phyloP scores from a whole-genome alignment of 2,888 invertebrate genomes.

The Xanthostigma xanthostigma region DNA sequence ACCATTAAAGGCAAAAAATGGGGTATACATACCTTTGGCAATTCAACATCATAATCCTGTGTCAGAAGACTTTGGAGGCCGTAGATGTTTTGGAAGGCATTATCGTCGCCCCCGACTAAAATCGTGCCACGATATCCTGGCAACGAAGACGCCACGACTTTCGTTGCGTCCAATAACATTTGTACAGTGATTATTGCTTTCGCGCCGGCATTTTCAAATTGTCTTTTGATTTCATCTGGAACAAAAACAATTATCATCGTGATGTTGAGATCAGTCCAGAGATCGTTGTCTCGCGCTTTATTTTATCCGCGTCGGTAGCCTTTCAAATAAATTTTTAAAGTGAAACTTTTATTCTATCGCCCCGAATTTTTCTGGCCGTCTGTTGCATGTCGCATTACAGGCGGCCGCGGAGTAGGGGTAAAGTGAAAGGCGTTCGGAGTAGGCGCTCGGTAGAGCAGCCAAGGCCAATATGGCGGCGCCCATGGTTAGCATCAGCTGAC shows the following conservation, averaged over 20 bases:
- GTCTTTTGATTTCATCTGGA: conserved; percentile 45
- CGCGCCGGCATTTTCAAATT: conserved; percentile 45
- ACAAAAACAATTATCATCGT: conserved; percentile 16
- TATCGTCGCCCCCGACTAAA: conserved; percentile 45
- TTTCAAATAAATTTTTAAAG: no score
- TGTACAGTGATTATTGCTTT: conserved; percentile 49
- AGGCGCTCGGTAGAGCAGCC: no score
- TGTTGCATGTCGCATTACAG: no score
- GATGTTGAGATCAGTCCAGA: no score
- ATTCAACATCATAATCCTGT: conserved; percentile 24
- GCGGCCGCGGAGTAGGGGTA: no score
- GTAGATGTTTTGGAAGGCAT: conserved; percentile 26
- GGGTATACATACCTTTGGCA: conserved; percentile 26
- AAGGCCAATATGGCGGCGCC: no score
- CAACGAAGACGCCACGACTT: conserved; percentile 36
- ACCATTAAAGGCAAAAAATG: background rate
- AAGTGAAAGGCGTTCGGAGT: no score
- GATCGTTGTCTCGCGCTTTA: no score
- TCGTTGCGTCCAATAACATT: conserved; percentile 41
- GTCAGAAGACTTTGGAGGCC: conserved; percentile 26
- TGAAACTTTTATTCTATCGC: no score
- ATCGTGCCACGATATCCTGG: conserved; percentile 45
- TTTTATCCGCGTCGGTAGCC: no score
- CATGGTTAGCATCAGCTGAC: no score
- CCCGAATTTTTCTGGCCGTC: no score